These are phyloP conservation scores for Mellivora capensis DNA, from an alignment of 2,113 vertebrate genomes.

Conservation along the genomic window DNA sequence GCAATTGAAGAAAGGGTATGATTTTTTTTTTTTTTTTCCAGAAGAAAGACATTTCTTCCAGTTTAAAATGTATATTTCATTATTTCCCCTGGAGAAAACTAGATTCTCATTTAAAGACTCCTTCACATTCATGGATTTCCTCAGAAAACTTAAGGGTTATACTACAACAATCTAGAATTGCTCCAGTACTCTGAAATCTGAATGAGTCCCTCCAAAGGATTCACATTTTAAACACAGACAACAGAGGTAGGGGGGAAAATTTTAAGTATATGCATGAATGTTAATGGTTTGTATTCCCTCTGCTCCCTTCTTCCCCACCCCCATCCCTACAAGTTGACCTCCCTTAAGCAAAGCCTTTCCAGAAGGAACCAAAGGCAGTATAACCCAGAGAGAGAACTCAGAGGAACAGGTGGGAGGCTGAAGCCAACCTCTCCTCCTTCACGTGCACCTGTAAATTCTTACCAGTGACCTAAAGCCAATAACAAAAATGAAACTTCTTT, in stretches of 20 bases:
- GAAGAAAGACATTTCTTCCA: neutral
- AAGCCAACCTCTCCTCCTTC: neutral
- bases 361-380: neutral
- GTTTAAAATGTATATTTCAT: neutral
- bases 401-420: neutral
- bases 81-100: constrained; percentile 1
- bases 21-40: neutral
- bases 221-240: constrained; percentile 11
- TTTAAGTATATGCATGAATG: neutral
- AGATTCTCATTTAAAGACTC: neutral
- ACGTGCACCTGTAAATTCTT: neutral
- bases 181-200: neutral
- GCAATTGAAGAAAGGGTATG: neutral
- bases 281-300: neutral
- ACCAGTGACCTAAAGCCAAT: neutral
- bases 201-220: constrained; percentile 14
- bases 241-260: neutral
- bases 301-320: neutral
- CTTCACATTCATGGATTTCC: neutral
- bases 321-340: neutral
- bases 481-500: neutral
- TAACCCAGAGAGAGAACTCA: neutral
- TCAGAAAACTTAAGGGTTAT: neutral
- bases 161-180: neutral
- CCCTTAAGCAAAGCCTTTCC: neutral